Percentiles rank a stretch among this genome's conserved stretches.
These are phyloP conservation scores for Petrophora chlorosata DNA, from an alignment of 2,888 invertebrate genomes.

Conservation along the genomic window DNA sequence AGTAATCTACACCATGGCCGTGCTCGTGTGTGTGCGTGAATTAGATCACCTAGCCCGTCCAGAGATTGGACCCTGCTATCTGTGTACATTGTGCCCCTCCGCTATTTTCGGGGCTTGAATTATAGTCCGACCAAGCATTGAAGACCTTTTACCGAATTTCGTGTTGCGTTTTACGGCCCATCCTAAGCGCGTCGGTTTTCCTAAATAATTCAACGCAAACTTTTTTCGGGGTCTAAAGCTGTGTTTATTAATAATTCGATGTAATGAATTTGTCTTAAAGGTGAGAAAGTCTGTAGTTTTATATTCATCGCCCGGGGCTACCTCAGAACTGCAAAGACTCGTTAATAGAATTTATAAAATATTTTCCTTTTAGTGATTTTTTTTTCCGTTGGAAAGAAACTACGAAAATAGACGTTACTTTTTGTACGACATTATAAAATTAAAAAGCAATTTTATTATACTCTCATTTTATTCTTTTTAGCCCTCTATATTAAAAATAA, in stretches of 20 bases:
- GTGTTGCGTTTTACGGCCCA: constrained; percentile 76
- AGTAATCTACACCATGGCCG: too few relatives aligned
- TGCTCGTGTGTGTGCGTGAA: too few relatives aligned
- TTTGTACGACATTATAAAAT: too few relatives aligned
- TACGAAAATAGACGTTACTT: not conserved
- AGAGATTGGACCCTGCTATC: constrained; percentile 3
- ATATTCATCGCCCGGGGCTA: constrained; percentile 17
- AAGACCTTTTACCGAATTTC: constrained; percentile 81
- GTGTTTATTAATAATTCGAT: constrained; percentile 55
- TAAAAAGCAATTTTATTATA: too few relatives aligned
- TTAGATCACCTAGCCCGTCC: too few relatives aligned
- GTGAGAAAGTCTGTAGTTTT: constrained; percentile 21
- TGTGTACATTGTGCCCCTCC: constrained; percentile 1
- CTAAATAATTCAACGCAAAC: constrained; percentile 73
- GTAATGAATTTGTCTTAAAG: constrained; percentile 39
- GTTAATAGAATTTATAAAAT: not conserved
- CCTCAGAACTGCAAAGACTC: constrained; percentile 3
- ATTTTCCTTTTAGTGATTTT: too few relatives aligned
- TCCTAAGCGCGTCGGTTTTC: constrained; percentile 66
- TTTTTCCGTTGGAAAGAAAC: constrained; percentile 11
- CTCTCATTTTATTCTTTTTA: too few relatives aligned
- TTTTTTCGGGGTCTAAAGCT: constrained; percentile 61
- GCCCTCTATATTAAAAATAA: too few relatives aligned
- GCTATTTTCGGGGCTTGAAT: constrained; percentile 80
- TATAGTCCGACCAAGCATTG: constrained; percentile 79